Evolutionary conservation across 2,888 invertebrate genomes (phyloP).

Genomic region (Octodonta nipae): DNA sequence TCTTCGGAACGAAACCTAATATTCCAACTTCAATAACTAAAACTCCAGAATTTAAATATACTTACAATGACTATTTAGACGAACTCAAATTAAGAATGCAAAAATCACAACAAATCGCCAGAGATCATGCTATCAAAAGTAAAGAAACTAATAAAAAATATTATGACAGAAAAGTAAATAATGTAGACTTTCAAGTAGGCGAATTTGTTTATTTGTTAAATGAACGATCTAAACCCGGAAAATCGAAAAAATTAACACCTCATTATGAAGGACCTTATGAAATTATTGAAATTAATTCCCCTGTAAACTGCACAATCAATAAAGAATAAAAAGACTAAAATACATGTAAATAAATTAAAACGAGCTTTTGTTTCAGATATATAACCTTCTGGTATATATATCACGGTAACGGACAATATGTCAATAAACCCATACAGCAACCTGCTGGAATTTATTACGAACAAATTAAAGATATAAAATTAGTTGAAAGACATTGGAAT

Average conservation of each 20-base stretch:
- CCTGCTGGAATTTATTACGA: slow-evolving; percentile 9
- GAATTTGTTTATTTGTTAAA: slow-evolving; percentile 8
- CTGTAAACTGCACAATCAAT: slow-evolving; percentile 5
- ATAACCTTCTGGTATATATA: neutral
- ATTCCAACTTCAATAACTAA: slow-evolving; percentile 17
- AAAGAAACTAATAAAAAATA: slow-evolving; percentile 18
- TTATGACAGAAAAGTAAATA: slow-evolving; percentile 14
- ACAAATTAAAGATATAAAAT: slow-evolving; percentile 6
- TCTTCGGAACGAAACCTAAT: slow-evolving; percentile 21
- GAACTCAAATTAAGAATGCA: slow-evolving; percentile 17
- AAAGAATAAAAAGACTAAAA: slow-evolving; percentile 10
- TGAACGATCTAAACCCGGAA: slow-evolving; percentile 6
- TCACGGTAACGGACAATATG: slow-evolving; percentile 1
- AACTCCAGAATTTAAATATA: slow-evolving; percentile 20
- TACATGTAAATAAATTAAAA: slow-evolving; percentile 12
- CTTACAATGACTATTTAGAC: slow-evolving; percentile 18
- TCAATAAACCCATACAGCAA: slow-evolving; percentile 1
- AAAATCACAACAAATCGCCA: slow-evolving; percentile 13
- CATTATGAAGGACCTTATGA: slow-evolving; percentile 10
- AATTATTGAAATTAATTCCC: slow-evolving; percentile 8
- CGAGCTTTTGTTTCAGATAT: slow-evolving; percentile 10
- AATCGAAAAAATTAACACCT: slow-evolving; percentile 11
- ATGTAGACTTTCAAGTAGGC: slow-evolving; percentile 7
- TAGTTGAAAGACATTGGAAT: slow-evolving; percentile 8
- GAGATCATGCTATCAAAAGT: slow-evolving; percentile 12